Conservation (phyloP, 2,113 vertebrate species). For the Arvicanthis niloticus region DNA sequence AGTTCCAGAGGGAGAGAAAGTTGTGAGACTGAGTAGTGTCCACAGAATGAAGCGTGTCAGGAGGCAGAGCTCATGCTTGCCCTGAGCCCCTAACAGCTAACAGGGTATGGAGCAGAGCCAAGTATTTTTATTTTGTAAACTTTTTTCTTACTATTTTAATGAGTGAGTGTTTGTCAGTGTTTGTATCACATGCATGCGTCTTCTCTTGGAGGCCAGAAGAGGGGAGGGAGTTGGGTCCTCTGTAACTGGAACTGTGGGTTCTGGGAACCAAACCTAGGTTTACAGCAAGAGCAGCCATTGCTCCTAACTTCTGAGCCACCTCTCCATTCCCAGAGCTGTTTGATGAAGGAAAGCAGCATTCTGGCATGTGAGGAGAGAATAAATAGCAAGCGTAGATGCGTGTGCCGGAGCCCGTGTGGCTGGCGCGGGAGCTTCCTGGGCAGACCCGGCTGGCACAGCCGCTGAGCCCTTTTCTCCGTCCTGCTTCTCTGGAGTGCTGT, state of each 20-base stretch:
- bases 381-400: fast-evolving
- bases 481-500: neutral
- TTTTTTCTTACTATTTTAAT: neutral
- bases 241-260: neutral
- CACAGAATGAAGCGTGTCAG: neutral
- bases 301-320: neutral
- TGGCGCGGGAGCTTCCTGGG: too few species aligned
- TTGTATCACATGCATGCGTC: neutral
- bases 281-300: neutral
- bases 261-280: neutral
- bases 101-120: neutral
- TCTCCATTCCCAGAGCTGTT: neutral
- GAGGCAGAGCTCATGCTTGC: neutral
- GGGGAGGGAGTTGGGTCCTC: neutral
- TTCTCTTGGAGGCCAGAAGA: neutral
- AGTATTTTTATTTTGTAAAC: neutral
- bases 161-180: neutral
- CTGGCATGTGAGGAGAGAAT: fast-evolving
- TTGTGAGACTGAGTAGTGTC: neutral
- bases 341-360: fast-evolving
- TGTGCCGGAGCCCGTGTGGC: too few species aligned
- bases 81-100: too few species aligned
- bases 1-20: neutral
- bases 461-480: neutral
- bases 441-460: neutral